Evolutionary conservation across 1,140 invertebrate genomes (phyloP), one percentile per base, ranked within the genome.

Genomic region (Phymorhynchus buccinoides): DNA sequence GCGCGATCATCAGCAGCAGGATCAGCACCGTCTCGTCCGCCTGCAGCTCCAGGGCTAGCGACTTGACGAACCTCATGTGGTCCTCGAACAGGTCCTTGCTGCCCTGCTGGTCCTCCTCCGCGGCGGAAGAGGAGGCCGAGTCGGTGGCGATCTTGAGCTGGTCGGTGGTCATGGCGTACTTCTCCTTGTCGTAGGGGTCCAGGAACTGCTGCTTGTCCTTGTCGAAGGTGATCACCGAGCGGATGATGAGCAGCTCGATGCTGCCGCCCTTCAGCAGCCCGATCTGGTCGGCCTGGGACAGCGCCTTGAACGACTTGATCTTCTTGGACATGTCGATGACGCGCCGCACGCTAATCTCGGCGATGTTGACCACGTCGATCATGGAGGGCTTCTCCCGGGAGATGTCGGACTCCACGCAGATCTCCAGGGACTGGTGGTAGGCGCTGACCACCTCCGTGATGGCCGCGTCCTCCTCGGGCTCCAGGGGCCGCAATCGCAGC

Each of bases 171-270:
- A 93, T 92, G 73, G 92, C 90, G 82, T 91, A 90, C 56, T 89
- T 89, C 66, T 92, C 91, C 78, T 91, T 92, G 86, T 93, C 93
- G 75, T 88, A 89, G 27, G 91, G 90, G 87, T 93, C 93, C 80
- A 93, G 87, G 88, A 93, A 93, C 83, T 92, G 91, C 87, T 93
- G 91, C 86, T 93, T 92, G 81, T 93, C 93, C 77, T 90, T 91
- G 88, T 93, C 92, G 86, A 92, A 93, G 79, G 90, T 91, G 68
- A 93, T 92, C 88, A 90, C 94, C 83, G 93, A 93, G 30, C 94
- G 90, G 22, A 95, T 91, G 87, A 95, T 94, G 86, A 94, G 93
- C 91, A 95, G 89, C 88, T 95, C 94, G 73, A 95, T 92, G 80
- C 94, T 93, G 56, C 94, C 93, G 42, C 93, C 93, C 81, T 94